Percentiles rank a stretch among this genome's conserved stretches.
phyloP scores from a whole-genome alignment of 2,113 vertebrate species.

The Callorhinus ursinus region DNA sequence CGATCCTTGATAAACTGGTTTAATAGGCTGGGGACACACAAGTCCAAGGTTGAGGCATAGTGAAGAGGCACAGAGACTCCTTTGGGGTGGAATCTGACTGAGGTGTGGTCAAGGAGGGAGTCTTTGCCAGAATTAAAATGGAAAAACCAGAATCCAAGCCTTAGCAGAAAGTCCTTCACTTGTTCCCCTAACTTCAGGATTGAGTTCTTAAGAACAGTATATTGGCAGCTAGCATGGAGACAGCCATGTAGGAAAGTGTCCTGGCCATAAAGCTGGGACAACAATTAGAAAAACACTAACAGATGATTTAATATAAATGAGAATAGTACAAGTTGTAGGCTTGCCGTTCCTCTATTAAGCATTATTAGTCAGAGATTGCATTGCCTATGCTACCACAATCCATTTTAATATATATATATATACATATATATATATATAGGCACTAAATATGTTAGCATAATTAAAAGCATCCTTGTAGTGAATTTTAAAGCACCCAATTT shows the following conservation, averaged over 20 bases:
- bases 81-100: not conserved
- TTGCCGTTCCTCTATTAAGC: constrained; percentile 46
- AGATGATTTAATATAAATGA: constrained; percentile 54
- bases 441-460: constrained; percentile 78
- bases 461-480: constrained; percentile 59
- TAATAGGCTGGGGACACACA: fast-evolving
- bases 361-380: constrained; percentile 73
- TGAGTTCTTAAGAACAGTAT: not conserved
- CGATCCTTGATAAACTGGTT: not conserved
- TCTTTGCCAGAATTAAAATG: no score
- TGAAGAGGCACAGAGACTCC: no score
- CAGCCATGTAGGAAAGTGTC: no score
- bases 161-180: not conserved
- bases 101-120: not conserved
- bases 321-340: constrained; percentile 63
- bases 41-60: not conserved
- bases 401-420: constrained; percentile 62
- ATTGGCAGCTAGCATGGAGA: not conserved
- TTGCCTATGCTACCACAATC: constrained; percentile 73
- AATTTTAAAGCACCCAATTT: constrained; percentile 83
- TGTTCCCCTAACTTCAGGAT: fast-evolving
- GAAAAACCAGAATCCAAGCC: fast-evolving
- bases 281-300: constrained; percentile 74
- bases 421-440: constrained; percentile 67
- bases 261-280: not conserved